Evolutionary conservation across 2,888 invertebrate species (phyloP).

Genomic region (Brenthis ino): DNA sequence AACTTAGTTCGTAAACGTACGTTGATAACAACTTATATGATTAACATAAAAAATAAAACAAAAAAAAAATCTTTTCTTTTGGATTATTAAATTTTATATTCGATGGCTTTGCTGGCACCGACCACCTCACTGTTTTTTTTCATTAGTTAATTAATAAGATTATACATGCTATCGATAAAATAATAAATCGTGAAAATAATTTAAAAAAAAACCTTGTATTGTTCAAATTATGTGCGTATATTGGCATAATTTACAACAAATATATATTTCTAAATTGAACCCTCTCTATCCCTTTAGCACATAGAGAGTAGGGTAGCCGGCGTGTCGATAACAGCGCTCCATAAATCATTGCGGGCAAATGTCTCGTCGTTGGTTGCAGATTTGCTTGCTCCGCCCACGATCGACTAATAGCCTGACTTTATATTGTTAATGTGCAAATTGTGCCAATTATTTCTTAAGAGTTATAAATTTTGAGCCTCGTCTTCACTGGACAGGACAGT

Average conservation of each 20-base stretch:
- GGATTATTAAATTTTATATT: too few relatives aligned
- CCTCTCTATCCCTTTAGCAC: constrained; percentile 38
- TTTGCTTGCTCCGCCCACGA: constrained; percentile 63
- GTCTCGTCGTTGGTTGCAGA: constrained; percentile 75
- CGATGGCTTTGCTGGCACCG: too few relatives aligned
- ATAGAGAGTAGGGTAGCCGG: constrained; percentile 69
- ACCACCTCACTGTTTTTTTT: too few relatives aligned
- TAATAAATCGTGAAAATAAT: too few relatives aligned
- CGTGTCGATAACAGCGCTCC: constrained; percentile 77
- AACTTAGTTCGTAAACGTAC: too few relatives aligned
- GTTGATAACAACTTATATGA: too few relatives aligned
- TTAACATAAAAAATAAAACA: too few relatives aligned
- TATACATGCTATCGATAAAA: too few relatives aligned
- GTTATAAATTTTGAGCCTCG: background rate
- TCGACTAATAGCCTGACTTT: constrained; percentile 10
- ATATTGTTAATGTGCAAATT: constrained; percentile 15
- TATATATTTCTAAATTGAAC: background rate
- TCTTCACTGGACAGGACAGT: background rate
- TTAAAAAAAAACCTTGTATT: too few relatives aligned
- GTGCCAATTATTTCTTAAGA: constrained; percentile 6
- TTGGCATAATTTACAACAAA: background rate
- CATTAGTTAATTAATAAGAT: too few relatives aligned
- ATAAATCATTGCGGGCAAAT: constrained; percentile 79
- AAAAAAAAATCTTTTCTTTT: too few relatives aligned
- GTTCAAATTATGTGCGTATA: too few relatives aligned